phyloP scores from a whole-genome alignment of 2,797 vertebrate species.

The Perodicticus potto region DNA sequence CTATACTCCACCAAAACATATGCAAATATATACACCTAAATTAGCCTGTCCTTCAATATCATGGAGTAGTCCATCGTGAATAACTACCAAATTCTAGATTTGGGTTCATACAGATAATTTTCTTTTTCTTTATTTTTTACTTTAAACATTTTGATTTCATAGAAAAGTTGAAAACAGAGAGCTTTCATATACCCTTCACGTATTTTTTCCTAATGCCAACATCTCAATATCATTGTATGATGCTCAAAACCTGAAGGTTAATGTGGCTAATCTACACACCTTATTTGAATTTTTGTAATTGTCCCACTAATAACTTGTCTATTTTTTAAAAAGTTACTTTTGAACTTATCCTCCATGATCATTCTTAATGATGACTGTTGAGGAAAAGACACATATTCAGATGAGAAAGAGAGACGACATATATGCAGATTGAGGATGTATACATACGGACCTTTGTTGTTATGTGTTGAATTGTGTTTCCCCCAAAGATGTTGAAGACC shows the following conservation, averaged over 20 bases:
- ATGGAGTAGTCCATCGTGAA: neutral
- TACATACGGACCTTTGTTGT: neutral
- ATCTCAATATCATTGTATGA: neutral
- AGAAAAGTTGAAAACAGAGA: neutral
- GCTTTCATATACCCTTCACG: neutral
- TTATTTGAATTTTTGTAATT: constrained; percentile 19
- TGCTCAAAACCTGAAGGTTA: constrained; percentile 18
- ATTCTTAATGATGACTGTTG: neutral
- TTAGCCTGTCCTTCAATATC: neutral
- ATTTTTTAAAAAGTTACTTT: neutral
- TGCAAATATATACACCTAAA: neutral
- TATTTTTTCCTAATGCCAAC: neutral
- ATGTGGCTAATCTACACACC: neutral
- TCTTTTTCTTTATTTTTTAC: neutral
- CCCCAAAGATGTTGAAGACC: neutral
- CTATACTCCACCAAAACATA: neutral
- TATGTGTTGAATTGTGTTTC: neutral
- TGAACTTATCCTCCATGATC: neutral
- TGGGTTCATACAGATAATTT: neutral
- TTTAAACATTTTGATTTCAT: constrained; percentile 13
- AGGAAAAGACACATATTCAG: neutral
- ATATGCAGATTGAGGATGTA: neutral
- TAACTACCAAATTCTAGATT: constrained; percentile 10
- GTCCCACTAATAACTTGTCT: neutral
- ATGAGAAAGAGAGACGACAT: neutral